These are phyloP conservation scores for Ciconia maguari DNA, from an alignment of 2,113 vertebrate genomes.

Conservation along the genomic window DNA sequence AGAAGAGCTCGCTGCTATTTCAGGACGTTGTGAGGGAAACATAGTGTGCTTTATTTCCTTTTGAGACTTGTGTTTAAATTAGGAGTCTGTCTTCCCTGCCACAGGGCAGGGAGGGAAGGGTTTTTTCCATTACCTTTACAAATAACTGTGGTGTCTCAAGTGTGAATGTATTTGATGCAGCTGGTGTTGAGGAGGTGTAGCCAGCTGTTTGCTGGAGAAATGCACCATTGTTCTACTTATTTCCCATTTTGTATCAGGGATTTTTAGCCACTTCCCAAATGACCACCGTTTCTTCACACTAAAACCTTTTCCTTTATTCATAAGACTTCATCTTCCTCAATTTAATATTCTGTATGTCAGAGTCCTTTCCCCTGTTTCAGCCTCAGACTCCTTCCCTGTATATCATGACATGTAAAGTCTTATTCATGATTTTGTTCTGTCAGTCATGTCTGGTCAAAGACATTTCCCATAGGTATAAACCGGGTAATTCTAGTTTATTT, in stretches of 20 bases:
- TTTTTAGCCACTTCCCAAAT: not conserved
- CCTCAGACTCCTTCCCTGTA: not conserved
- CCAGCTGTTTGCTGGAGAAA: not conserved
- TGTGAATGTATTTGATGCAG: not conserved
- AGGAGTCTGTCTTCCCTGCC: not conserved
- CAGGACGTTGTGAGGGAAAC: not conserved
- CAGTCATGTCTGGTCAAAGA: not conserved
- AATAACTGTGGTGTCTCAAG: not conserved
- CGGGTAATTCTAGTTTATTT: not conserved
- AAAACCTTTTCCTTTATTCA: not conserved
- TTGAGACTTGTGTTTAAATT: not conserved
- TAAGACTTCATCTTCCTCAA: not conserved
- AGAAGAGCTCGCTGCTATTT: slow-evolving; percentile 14
- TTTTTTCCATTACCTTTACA: not conserved
- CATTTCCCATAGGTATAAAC: not conserved
- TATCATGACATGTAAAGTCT: not conserved
- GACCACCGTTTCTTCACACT: not conserved
- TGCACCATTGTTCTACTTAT: not conserved
- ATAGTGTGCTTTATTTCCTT: not conserved
- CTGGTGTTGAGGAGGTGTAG: not conserved
- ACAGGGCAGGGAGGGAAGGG: not conserved
- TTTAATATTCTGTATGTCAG: not conserved
- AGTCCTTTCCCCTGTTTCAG: not conserved
- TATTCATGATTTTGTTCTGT: not conserved
- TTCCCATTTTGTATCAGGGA: not conserved